These are phyloP conservation scores for Drosophila helvetica DNA, from an alignment of 2,888 invertebrate genomes.

Conservation along the genomic window DNA sequence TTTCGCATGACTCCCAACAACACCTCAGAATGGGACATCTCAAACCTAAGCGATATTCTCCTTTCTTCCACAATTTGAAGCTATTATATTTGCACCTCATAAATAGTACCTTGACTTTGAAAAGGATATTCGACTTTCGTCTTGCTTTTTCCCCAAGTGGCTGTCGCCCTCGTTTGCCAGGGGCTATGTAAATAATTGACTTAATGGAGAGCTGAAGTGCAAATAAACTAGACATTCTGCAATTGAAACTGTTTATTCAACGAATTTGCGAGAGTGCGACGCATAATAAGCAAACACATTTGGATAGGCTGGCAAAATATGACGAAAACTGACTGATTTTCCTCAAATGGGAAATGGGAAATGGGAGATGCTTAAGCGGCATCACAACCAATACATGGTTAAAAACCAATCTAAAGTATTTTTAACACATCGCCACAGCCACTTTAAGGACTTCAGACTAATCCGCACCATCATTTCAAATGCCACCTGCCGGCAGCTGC, in stretches of 20 bases:
- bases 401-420: background rate
- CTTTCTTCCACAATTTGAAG: background rate
- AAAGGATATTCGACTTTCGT: constrained; percentile 13
- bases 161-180: background rate
- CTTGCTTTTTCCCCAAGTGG: background rate
- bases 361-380: too few relatives aligned
- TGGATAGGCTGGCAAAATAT: background rate
- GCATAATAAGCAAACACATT: constrained; percentile 5
- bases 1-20: background rate
- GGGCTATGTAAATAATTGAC: constrained; percentile 14
- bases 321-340: background rate
- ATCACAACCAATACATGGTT: background rate
- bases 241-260: constrained; percentile 44
- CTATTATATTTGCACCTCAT: background rate
- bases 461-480: background rate
- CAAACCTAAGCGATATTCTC: background rate
- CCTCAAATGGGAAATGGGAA: too few relatives aligned
- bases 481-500: constrained; percentile 2
- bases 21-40: background rate
- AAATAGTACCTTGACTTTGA: background rate
- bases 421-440: background rate
- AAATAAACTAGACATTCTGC: constrained; percentile 39
- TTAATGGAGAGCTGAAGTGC: constrained; percentile 9
- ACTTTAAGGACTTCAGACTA: constrained; percentile 5
- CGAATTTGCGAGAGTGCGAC: constrained; percentile 32